These are phyloP conservation scores for Syngnathus scovelli DNA, from an alignment of 2,113 vertebrate genomes.

Conservation along the genomic window DNA sequence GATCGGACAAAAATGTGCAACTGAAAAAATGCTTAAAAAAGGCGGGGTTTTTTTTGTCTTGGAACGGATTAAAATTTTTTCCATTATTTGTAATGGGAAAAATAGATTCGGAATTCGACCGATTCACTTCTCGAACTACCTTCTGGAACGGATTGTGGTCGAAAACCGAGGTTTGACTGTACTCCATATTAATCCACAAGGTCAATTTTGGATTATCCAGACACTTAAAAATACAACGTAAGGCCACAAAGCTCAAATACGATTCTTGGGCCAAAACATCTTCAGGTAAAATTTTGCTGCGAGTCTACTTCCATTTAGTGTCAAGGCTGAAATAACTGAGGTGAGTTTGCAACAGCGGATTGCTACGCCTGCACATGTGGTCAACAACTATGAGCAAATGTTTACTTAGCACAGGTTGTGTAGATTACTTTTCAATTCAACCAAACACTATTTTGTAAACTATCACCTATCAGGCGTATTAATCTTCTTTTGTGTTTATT, in stretches of 20 bases:
- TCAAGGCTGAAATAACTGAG: constrained; percentile 26
- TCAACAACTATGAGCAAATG: constrained; percentile 12
- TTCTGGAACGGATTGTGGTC: too few relatives aligned
- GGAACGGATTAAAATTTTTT: too few relatives aligned
- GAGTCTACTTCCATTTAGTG: constrained; percentile 18
- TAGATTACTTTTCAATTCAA: constrained; percentile 14
- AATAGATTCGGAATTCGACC: too few relatives aligned
- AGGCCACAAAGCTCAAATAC: neutral
- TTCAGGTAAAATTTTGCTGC: neutral
- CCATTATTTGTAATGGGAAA: too few relatives aligned
- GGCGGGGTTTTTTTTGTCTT: too few relatives aligned
- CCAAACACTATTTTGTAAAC: constrained; percentile 16
- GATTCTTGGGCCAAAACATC: neutral
- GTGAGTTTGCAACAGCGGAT: constrained; percentile 25
- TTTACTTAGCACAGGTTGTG: neutral
- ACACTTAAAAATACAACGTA: neutral
- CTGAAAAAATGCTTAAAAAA: too few relatives aligned
- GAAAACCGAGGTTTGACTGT: too few relatives aligned
- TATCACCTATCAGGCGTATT: neutral
- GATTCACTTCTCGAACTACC: too few relatives aligned
- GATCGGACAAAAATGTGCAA: too few relatives aligned
- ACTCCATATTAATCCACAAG: neutral
- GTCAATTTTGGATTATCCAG: neutral
- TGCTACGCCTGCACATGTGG: constrained; percentile 29
- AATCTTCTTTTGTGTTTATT: neutral